Evolutionary conservation across 2,888 invertebrate species (phyloP), one percentile per base, ranked within the genome.

Genomic region (Clistopyga incitator): DNA sequence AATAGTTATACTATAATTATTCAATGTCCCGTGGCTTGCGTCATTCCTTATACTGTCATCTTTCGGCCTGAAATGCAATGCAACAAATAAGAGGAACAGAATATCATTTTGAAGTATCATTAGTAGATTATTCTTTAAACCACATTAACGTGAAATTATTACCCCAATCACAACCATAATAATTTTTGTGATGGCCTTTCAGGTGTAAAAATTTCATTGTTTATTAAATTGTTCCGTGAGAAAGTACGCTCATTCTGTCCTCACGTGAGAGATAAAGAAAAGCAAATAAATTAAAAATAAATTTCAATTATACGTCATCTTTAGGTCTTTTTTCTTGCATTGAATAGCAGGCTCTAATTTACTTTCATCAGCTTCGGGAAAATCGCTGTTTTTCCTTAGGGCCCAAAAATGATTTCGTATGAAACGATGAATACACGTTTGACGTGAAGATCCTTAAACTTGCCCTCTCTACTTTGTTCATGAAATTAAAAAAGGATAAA

Each of bases 401-500:
- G n/a, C 29, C 29, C 29, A 65, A 15, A 23, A 54, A 67, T 56
- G 2, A 34, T 67, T 20, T 74, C 72, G n/a, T 34, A 34, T 25
- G 38, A 52, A 61, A 68, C 64, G 29, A 15, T 6, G 45, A 50
- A 50, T 78, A 47, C 59, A 68, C 47, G 68, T 80, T 68, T n/a
- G 59, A 68, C 61, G 75, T 42, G 42, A 64, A 54, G 68, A 81
- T 45, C 64, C 52, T 64, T 61, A 29, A 64, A 68, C 18, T 34
- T 52, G 29, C 45, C 6, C 29, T 42, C 23, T 8, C 13, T 25
- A n/a, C 15, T 3, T 54, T 4, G 56, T 78, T 38, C 23, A 45
- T 61, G 15, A 34, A 70, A 74, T 38, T 3, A 64, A 79, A 76
- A 75, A 71, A 74, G 18, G 68, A 68, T 52, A 74, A 78, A 78